Conservation (phyloP, 1,140 invertebrate species). For the Lepidotrigona ventralis region DNA sequence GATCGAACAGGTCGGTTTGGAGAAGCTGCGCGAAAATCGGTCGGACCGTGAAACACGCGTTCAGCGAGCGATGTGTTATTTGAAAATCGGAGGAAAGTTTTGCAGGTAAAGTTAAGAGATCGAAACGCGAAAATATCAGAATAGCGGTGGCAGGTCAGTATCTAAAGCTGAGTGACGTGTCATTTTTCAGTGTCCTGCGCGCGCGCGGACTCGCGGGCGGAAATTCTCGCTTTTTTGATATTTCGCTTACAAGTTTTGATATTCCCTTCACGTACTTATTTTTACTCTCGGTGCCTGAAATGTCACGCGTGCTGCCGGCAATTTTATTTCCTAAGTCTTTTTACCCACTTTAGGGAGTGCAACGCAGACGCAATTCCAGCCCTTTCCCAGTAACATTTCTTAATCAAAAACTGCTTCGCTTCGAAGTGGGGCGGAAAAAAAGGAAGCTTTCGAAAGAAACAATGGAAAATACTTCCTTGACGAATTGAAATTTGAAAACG, state of each 20-base stretch:
- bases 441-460: not conserved
- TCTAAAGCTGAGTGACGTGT: slow-evolving; percentile 17
- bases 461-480: too few relatives aligned
- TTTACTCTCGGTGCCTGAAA: slow-evolving; percentile 9
- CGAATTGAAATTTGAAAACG: not conserved
- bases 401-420: not conserved
- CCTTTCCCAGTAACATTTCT: not conserved
- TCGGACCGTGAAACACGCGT: too few relatives aligned
- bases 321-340: slow-evolving; percentile 21
- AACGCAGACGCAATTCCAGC: not conserved
- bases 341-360: not conserved
- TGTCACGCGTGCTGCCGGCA: not conserved
- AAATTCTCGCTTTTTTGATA: slow-evolving; percentile 23
- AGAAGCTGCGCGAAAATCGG: not conserved
- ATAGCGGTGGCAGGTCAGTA: not conserved
- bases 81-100: not conserved
- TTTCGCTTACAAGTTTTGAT: slow-evolving; percentile 23
- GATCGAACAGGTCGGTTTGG: too few relatives aligned
- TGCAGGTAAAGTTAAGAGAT: not conserved
- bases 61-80: not conserved
- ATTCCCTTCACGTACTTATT: slow-evolving; percentile 19
- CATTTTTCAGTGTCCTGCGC: slow-evolving; percentile 17
- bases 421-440: too few relatives aligned
- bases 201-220: not conserved
- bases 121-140: not conserved